phyloP scores from a whole-genome alignment of 1,140 invertebrate genomes.

The Littorina saxatilis region DNA sequence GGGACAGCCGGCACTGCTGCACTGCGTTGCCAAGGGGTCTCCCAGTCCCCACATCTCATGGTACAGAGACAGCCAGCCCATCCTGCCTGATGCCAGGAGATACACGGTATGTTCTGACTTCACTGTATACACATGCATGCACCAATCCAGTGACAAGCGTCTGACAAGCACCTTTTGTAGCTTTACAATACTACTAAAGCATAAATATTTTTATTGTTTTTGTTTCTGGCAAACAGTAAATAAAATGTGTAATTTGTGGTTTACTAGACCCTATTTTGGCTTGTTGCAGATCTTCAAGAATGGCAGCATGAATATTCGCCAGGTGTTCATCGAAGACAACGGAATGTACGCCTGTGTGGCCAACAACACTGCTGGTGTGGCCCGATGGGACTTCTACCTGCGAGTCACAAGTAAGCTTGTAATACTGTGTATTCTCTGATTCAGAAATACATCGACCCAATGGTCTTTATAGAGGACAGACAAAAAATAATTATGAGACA shows the following conservation, averaged over 20 bases:
- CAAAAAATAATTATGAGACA: no score
- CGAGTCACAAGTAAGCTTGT: constrained; percentile 85
- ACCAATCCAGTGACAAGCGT: no score
- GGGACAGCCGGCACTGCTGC: constrained; percentile 85
- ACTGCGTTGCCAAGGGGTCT: constrained; percentile 91
- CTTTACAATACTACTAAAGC: no score
- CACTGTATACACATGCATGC: no score
- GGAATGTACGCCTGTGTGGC: constrained; percentile 94
- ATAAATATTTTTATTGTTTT: no score
- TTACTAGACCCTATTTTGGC: no score
- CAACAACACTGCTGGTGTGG: constrained; percentile 92
- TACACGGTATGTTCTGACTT: constrained; percentile 74
- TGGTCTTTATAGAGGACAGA: no score
- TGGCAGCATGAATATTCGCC: constrained; percentile 88
- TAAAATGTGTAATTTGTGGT: no score
- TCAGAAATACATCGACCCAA: no score
- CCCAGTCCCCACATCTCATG: constrained; percentile 92
- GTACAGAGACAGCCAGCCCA: constrained; percentile 83
- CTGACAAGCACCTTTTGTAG: no score
- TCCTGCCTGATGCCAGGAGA: constrained; percentile 81
- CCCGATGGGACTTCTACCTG: constrained; percentile 87
- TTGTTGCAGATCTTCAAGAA: constrained; percentile 84
- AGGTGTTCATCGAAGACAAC: constrained; percentile 86
- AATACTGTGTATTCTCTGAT: no score
- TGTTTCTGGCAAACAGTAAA: no score